Base-by-base conservation (phyloP, 2,113 vertebrate species). In the Amia ocellicauda region DNA sequence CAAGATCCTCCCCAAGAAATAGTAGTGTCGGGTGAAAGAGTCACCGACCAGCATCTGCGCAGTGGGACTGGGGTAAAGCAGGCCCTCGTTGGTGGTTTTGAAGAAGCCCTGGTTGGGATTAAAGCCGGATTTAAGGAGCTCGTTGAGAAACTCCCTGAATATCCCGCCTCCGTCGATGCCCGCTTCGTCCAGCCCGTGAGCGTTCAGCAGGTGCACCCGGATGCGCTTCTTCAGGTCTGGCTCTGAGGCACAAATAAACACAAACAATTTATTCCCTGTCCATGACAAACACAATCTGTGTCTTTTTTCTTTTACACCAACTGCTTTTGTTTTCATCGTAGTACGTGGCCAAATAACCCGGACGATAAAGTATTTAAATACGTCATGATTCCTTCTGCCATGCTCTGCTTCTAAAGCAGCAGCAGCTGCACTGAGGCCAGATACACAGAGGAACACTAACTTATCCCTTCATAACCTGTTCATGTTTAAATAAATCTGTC, bases 81-180 rank as follows among this genome's bases (percentile, higher is more conserved):
- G 90, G 3, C 97, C 91, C 71, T 99, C 95, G 24, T 98, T 98
- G 64, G 95, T 98, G 20, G 97, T 97, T 78, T 94, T 97, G 85
- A 99, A 16, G 83, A 99, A 97, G 0, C 97, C 96, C 80, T 99
- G 97, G 81, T 98, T 98, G 58, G 95, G 96, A 68, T 98, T 99
- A 78, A 99, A 99, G 65, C 94, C 96, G 0, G 95, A 95, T 73
- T 97, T 98, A 55, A 99, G 92, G 14, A 99, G 92, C 68, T 99
- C 96, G 10, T 94, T 99, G 62, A 99, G 86, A 78, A 99, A 99
- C 81, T 99, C 97, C 36, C 97, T 83, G 79, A 99, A 99, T 83
- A 99, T 96, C 17, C 97, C 97, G 1, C 97, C 97, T 0, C 97
- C 97, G 19, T 99, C 97, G 3, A 99, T 98, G 24, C 97, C 97